Base-by-base conservation (phyloP, 2,888 invertebrate genomes). In the Sphecodes monilicornis region DNA sequence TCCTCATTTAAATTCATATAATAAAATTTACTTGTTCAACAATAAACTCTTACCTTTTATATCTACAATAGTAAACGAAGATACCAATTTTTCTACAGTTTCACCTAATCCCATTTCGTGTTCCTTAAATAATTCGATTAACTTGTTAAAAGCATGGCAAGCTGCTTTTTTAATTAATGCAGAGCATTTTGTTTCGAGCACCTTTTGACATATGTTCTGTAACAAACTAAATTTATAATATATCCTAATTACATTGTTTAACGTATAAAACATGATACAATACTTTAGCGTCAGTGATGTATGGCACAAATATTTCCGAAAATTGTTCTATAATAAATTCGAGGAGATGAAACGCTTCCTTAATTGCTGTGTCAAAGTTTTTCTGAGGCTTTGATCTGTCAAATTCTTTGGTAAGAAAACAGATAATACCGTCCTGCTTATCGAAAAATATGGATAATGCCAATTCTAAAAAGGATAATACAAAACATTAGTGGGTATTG, bases 251-350 rank as follows among this genome's bases (percentile, higher is more conserved):
- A 32, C 10, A 76, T 75, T n/a, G 26, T 46, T 46, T 26, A 75
- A 39, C 76, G 60, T 54, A 41, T 57, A 18, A 80, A 82, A 76
- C 69, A 3, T 73, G 16, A 79, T 57, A 41, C 10, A 46, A 70
- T 81, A 68, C 93, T 86, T 88, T 91, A 60, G 90, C 86, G 60
- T 80, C 5, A 11, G 54, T 4, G 66, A 90, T 81, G 74, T 92
- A 92, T 6, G 82, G 86, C 50, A 80, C 77, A 76, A 90, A 93
- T 39, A 89, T 80, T 3, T 87, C 80, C 43, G 79, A 70, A 78
- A 92, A 93, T 66, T 91, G 86, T 26, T 87, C 78, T 72, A 93
- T 90, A 36, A 93, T 75, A 76, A 89, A 90, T 66, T 87, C 50
- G 13, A 93, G 75, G 0, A 92, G 77, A 22, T 57, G 22, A 73